These are phyloP conservation scores for Phalera bucephala DNA, from an alignment of 2,888 invertebrate species.

Conservation along the genomic window DNA sequence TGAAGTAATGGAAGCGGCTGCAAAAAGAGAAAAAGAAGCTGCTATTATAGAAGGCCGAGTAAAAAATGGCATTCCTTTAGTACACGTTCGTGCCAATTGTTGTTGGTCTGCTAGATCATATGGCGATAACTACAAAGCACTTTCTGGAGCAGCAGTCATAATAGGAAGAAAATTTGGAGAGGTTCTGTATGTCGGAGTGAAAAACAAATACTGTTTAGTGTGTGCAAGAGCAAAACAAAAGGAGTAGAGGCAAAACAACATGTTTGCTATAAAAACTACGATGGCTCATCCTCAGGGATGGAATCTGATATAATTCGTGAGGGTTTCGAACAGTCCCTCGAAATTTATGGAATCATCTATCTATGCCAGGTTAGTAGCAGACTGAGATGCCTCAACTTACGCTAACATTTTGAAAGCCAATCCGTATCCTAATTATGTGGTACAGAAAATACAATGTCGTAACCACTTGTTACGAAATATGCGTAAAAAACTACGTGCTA, in stretches of 20 bases:
- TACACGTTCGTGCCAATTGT: constrained; percentile 16
- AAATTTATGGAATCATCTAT: constrained; percentile 34
- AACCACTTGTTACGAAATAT: constrained; percentile 29
- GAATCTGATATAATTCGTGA: constrained; percentile 5
- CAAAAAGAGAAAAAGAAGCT: constrained; percentile 10
- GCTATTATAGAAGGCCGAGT: constrained; percentile 12
- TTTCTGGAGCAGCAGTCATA: constrained; percentile 22
- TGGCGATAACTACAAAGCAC: constrained; percentile 14
- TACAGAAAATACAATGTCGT: constrained; percentile 28
- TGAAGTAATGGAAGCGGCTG: constrained; percentile 14
- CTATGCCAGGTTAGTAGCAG: constrained; percentile 39
- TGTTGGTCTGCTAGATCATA: constrained; percentile 17
- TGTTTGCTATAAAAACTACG: background rate
- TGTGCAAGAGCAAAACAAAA: constrained; percentile 5
- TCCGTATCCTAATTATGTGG: constrained; percentile 17
- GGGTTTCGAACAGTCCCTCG: constrained; percentile 26
- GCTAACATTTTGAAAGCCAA: constrained; percentile 9
- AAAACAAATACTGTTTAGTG: constrained; percentile 17
- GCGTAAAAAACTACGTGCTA: constrained; percentile 10
- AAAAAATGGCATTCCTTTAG: constrained; percentile 12
- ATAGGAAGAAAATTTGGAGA: constrained; percentile 11
- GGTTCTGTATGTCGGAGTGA: constrained; percentile 15
- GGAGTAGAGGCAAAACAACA: background rate
- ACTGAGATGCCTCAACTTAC: constrained; percentile 46
- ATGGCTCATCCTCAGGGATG: constrained; percentile 2